Conservation (phyloP, 2,888 invertebrate species). For the Trissoscelio sp. region DNA sequence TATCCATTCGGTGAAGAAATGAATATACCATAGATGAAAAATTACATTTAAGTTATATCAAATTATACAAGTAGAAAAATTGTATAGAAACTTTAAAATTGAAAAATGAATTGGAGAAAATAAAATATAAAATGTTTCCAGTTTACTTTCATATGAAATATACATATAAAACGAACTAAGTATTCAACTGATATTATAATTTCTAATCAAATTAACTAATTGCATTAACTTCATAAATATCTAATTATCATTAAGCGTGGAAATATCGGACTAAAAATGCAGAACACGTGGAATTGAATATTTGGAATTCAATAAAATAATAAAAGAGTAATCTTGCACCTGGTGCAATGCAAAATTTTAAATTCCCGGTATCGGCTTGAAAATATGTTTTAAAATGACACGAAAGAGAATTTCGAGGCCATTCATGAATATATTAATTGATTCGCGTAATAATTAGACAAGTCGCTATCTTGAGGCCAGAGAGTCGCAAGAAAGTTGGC, state of each 20-base stretch:
- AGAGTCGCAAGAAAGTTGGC: conserved; percentile 40
- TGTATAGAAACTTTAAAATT: too few species aligned
- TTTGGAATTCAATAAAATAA: conserved; percentile 28
- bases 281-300: conserved; percentile 15
- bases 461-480: conserved; percentile 14
- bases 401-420: conserved; percentile 32
- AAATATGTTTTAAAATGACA: conserved; percentile 1
- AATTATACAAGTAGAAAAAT: too few species aligned
- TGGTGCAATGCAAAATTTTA: conserved; percentile 35
- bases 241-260: conserved; percentile 24
- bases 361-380: conserved; percentile 23
- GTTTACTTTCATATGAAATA: too few species aligned
- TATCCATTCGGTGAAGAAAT: too few species aligned
- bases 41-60: too few species aligned
- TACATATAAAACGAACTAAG: too few species aligned
- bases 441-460: conserved; percentile 64
- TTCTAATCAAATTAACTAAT: conserved; percentile 23
- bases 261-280: too few species aligned
- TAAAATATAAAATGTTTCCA: too few species aligned
- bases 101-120: too few species aligned
- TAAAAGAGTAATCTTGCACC: conserved; percentile 26
- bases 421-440: conserved; percentile 56
- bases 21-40: too few species aligned
- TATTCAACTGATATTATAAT: too few species aligned
- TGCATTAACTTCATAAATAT: conserved; percentile 4